Evolutionary conservation across 1,140 invertebrate species (phyloP), one percentile per base, ranked within the genome.

Genomic region (Pentalonia nigronervosa): DNA sequence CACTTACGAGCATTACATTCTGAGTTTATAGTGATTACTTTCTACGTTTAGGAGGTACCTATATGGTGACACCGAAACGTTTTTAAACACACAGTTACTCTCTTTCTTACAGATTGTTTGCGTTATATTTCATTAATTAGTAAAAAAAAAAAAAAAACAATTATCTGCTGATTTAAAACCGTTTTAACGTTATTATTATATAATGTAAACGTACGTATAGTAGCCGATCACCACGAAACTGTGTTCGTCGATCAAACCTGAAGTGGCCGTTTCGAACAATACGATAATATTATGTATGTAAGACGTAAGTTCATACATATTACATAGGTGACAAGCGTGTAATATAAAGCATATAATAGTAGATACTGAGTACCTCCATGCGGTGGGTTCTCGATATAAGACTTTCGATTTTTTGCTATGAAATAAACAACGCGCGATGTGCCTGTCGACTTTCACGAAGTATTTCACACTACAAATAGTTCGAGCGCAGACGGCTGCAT

Each of bases 381-480:
- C 14, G 17, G n/a, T 76, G 60, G 30, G 30, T n/a, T 76, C 60
- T 76, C 30, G 60, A 30, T 30, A 30, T 34, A 30, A n/a, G 30
- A 76, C 60, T 76, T 76, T 76, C 60, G 60, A 76, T 76, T 76
- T 53, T 67, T 76, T n/a, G 4, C 60, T n/a, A 76, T 34, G 60
- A 76, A 76, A 76, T n/a, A 34, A 53, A 53, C 50, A 53, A 76
- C 60, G 60, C 30, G 60, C 60, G 60, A 76, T 76, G 17, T 76
- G 30, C 60, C n/a, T 17, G 60, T 76, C 60, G n/a, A 76, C 60
- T 76, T 76, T 76, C 60, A 76, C 60, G 60, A 76, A 76, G 60
- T 76, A 76, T 76, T 76, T 76, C 60, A 76, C 60, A 76, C 60
- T 30, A n/a, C n/a, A n/a, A n/a, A n/a, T n/a, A 76, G 60, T 76